phyloP scores from a whole-genome alignment of 2,888 invertebrate species.

The Ischnus inquisitorius region DNA sequence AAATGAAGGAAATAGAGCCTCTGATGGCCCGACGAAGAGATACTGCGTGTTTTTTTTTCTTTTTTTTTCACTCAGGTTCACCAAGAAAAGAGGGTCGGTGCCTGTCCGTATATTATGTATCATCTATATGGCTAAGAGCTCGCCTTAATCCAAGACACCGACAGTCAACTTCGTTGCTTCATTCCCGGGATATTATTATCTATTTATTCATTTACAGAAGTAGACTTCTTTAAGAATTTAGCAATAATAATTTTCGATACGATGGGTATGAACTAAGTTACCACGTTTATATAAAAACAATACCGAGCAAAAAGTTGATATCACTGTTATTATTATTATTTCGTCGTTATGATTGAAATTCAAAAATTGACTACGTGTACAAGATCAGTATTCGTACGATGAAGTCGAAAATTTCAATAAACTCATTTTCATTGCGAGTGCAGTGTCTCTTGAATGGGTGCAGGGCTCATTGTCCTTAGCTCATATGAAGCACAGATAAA shows the following conservation, averaged over 20 bases:
- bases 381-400: background rate
- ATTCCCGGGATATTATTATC: background rate
- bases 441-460: background rate
- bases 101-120: background rate
- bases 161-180: background rate
- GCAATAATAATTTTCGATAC: too few species aligned
- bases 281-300: too few species aligned
- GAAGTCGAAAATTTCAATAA: background rate
- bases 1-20: constrained; percentile 24
- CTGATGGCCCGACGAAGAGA: constrained; percentile 12
- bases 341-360: background rate
- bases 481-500: constrained; percentile 4
- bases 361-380: too few species aligned
- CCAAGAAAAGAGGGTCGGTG: background rate
- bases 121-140: background rate
- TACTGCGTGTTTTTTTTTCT: background rate
- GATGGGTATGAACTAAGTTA: too few species aligned
- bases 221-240: too few species aligned
- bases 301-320: too few species aligned
- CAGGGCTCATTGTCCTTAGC: constrained; percentile 1
- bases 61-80: background rate
- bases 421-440: background rate
- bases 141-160: background rate
- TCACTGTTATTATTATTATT: background rate
- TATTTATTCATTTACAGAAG: background rate